Base-by-base conservation (phyloP, 2,888 invertebrate genomes). In the Cyrtodaria siliqua region DNA sequence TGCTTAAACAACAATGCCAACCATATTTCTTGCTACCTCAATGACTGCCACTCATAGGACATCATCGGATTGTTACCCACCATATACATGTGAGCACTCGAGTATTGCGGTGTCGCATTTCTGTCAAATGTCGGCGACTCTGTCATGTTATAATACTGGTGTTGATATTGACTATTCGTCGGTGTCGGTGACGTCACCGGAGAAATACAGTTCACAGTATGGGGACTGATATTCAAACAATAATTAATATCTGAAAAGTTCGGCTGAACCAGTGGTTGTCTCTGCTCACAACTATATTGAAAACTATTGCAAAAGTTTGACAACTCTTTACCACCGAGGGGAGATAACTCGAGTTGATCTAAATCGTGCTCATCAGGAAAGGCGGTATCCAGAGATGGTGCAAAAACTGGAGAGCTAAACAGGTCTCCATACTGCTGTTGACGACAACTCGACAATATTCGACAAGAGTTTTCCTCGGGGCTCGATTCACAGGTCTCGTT, bases 401-500 rank as follows among this genome's bases (percentile, higher is more conserved):
- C 8, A 16, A 44, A 16, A 18, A 20, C 16, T 20, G 44, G 44
- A 18, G 44, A 44, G 44, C 44, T 44, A 4, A 44, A 44, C n/a
- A 9, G 16, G 6, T 16, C 44, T 4, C 16, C 20, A 44, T 20
- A 18, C 16, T 44, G 44, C 20, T 44, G 44, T 16, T 44, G 44
- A 6, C 44, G 44, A 20, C 44, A 44, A 20, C 44, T 44, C 16
- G 44, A 16, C 8, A 9, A 44, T 6, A 64, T 20, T 23, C 55
- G 23, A 23, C 56, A 64, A 18, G 55, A 18, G n/a, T 14, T 38
- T 4, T 42, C 12, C 42, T 67, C 67, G 8, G 82, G 74, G 12
- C 78, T 82, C 1, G 75, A 75, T 23, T 73, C 78, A 2, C 67
- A 67, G 2, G 80, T 79, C 47, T 76, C 83, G 44, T 73, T 72